A percentile compares a stretch with the other conserved stretches of the same genome.
Conservation (phyloP, 2,888 invertebrate species). For the Drosophila greeni region DNA sequence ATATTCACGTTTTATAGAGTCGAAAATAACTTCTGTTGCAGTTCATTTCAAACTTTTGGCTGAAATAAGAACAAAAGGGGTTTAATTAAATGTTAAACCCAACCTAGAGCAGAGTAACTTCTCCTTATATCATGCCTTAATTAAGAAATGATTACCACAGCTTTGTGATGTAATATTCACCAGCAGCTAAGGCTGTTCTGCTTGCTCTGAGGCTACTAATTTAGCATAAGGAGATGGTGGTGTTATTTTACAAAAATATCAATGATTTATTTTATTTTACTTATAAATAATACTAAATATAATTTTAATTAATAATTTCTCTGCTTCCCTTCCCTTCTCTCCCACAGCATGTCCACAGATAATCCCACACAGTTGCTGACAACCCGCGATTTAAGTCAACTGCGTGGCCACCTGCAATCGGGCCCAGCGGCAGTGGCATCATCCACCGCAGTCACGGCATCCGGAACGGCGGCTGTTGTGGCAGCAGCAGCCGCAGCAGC, state of each 20-base stretch:
- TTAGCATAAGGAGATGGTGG: no score
- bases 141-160: neutral
- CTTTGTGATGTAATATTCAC: neutral
- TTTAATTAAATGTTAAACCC: neutral
- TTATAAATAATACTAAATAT: no score
- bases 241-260: no score
- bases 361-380: conserved; percentile 76
- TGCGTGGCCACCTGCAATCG: conserved; percentile 68
- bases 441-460: conserved; percentile 39
- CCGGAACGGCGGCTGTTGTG: conserved; percentile 40
- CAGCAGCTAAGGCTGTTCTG: neutral
- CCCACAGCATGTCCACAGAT: conserved; percentile 78
- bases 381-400: conserved; percentile 71
- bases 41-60: no score
- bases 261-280: no score
- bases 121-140: neutral
- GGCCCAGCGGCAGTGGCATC: conserved; percentile 50
- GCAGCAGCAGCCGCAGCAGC: conserved; percentile 39
- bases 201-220: neutral
- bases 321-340: conserved; percentile 19
- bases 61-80: no score
- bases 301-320: neutral
- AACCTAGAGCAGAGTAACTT: neutral
- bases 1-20: no score
- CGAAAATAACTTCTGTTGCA: no score